A percentile compares a stretch with the other conserved stretches of the same genome.
phyloP scores from a whole-genome alignment of 1,140 invertebrate genomes.

The Spodoptera frugiperda region DNA sequence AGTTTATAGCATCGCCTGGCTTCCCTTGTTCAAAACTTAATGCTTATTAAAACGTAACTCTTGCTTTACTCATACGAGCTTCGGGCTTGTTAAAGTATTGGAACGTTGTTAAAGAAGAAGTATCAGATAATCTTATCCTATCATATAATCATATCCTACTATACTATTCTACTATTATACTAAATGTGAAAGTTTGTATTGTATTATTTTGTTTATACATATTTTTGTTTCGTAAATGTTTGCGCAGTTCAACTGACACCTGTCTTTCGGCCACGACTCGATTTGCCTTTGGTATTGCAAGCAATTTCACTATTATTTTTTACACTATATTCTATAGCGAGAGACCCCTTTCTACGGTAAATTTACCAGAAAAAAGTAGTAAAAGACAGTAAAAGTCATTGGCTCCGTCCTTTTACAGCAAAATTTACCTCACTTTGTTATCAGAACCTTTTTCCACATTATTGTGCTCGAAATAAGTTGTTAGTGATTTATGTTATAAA shows the following conservation, averaged over 20 bases:
- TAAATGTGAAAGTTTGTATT: too few species aligned
- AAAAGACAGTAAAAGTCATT: background rate
- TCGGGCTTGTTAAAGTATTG: background rate
- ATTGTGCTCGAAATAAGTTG: conserved; percentile 19
- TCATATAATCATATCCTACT: too few species aligned
- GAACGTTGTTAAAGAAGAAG: background rate
- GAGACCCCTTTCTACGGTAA: background rate
- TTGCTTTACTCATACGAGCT: background rate
- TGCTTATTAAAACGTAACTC: conserved; percentile 15
- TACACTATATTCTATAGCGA: background rate
- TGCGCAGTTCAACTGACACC: conserved; percentile 32
- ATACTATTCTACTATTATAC: too few species aligned
- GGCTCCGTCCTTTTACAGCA: background rate
- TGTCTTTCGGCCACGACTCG: conserved; percentile 32
- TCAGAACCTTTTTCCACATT: conserved; percentile 10
- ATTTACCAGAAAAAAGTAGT: background rate
- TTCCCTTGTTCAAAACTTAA: conserved; percentile 7
- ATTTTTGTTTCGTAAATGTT: background rate
- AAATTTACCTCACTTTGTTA: conserved; percentile 5
- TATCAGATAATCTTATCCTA: conserved; percentile 25
- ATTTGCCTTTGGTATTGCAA: conserved; percentile 23
- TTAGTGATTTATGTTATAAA: conserved; percentile 31
- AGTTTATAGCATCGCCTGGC: conserved; percentile 18
- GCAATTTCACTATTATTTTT: conserved; percentile 5
- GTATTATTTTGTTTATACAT: background rate